Percentiles rank a stretch among this genome's conserved stretches.
phyloP scores from a whole-genome alignment of 1,140 invertebrate species.

The Triops cancriformis region DNA sequence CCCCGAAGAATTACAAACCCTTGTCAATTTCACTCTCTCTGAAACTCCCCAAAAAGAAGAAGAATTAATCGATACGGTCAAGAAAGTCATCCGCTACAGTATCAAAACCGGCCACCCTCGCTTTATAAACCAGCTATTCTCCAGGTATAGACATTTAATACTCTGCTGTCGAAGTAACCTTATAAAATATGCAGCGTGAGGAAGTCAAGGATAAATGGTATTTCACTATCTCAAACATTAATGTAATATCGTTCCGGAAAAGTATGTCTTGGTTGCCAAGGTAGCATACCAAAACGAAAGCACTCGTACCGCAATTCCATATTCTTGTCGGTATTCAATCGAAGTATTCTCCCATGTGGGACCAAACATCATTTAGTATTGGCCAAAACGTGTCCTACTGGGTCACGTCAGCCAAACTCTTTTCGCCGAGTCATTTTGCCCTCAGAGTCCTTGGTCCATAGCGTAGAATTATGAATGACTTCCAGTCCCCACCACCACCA shows the following conservation, averaged over 20 bases:
- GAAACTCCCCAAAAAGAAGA: constrained; percentile 53
- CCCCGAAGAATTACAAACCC: constrained; percentile 53
- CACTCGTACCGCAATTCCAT: not conserved
- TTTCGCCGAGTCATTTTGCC: not conserved
- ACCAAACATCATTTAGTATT: not conserved
- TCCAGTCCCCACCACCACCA: too few species aligned
- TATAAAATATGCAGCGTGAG: not conserved
- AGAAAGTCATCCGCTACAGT: constrained; percentile 63
- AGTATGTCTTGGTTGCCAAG: not conserved
- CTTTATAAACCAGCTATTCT: constrained; percentile 78
- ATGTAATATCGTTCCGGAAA: not conserved
- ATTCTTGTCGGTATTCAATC: not conserved
- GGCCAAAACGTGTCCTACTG: not conserved
- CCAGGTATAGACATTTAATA: constrained; percentile 38
- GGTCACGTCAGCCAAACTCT: not conserved
- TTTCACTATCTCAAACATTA: not conserved
- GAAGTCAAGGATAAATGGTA: too few species aligned
- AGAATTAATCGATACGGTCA: constrained; percentile 53
- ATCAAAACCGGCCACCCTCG: constrained; percentile 81
- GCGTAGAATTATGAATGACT: not conserved
- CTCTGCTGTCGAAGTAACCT: not conserved
- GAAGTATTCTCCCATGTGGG: not conserved
- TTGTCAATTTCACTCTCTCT: constrained; percentile 57
- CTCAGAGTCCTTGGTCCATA: not conserved
- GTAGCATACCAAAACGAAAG: not conserved